Evolutionary conservation across 2,797 vertebrate species (phyloP).

Genomic region (Coregonus sp.): DNA sequence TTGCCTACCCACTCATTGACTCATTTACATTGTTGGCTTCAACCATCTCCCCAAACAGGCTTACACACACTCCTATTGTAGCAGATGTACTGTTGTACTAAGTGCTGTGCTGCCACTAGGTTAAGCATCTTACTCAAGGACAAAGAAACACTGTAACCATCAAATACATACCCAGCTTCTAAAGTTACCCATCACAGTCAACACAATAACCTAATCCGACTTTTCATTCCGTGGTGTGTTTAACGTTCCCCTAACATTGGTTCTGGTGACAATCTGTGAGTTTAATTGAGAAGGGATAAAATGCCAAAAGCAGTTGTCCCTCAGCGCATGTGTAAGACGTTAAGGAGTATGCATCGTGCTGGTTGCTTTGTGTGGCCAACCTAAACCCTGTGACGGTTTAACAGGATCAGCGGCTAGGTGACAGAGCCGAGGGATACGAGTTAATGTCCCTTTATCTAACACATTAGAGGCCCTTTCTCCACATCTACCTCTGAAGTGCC

Average conservation of each 20-base stretch:
- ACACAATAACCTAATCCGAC: conserved; percentile 12
- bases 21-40: conserved; percentile 49
- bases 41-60: conserved; percentile 50
- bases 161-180: neutral
- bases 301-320: conserved; percentile 58
- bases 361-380: conserved; percentile 70
- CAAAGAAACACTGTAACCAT: neutral
- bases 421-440: conserved; percentile 65
- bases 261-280: conserved; percentile 30
- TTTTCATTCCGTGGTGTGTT: conserved; percentile 43
- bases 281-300: conserved; percentile 65
- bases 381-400: conserved; percentile 73
- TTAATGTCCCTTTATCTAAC: conserved; percentile 73
- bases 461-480: conserved; percentile 64
- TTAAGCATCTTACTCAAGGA: conserved; percentile 43
- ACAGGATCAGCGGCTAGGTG: conserved; percentile 71
- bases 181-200: neutral
- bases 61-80: conserved; percentile 62
- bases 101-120: conserved; percentile 40
- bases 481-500: conserved; percentile 63
- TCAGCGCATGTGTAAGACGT: conserved; percentile 66
- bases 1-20: conserved; percentile 44
- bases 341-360: conserved; percentile 67
- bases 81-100: conserved; percentile 35
- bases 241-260: conserved; percentile 46